Evolutionary conservation across 2,113 vertebrate species (phyloP).

Genomic region (Hoplias malabaricus): DNA sequence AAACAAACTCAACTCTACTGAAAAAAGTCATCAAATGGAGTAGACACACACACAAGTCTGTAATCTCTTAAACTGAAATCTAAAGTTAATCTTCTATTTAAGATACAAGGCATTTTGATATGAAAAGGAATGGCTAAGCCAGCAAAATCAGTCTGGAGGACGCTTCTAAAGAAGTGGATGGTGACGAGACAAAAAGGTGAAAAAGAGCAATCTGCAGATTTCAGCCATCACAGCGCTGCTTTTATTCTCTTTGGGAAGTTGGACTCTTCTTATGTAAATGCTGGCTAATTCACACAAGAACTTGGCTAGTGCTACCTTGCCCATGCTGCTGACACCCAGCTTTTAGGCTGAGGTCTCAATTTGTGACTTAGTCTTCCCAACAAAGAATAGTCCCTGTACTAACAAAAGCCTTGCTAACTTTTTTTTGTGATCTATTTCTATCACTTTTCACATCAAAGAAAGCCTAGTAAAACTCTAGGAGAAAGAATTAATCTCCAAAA

Average conservation of each 20-base stretch:
- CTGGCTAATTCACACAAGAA: conserved; percentile 21
- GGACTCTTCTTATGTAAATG: conserved; percentile 37
- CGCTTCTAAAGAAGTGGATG: conserved; percentile 66
- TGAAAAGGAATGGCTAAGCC: conserved; percentile 69
- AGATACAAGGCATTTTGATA: conserved; percentile 67
- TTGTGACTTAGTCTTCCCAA: background rate
- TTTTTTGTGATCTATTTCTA: no score
- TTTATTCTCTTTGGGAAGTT: conserved; percentile 25
- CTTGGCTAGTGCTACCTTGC: background rate
- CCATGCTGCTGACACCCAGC: background rate
- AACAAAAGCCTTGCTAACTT: no score
- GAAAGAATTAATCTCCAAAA: no score
- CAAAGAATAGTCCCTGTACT: background rate
- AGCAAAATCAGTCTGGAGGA: conserved; percentile 68
- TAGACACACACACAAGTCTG: conserved; percentile 45
- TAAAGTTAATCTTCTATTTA: conserved; percentile 75
- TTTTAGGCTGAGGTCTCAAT: conserved; percentile 1
- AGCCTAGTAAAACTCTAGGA: no score
- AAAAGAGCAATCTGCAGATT: conserved; percentile 50
- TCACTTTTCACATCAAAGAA: no score
- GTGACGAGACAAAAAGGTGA: conserved; percentile 63
- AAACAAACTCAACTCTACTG: conserved; percentile 5
- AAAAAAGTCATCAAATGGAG: background rate
- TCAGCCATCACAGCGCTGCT: background rate
- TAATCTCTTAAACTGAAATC: conserved; percentile 66